Conservation (phyloP, 2,797 vertebrate genomes). For the Microchirus variegatus region DNA sequence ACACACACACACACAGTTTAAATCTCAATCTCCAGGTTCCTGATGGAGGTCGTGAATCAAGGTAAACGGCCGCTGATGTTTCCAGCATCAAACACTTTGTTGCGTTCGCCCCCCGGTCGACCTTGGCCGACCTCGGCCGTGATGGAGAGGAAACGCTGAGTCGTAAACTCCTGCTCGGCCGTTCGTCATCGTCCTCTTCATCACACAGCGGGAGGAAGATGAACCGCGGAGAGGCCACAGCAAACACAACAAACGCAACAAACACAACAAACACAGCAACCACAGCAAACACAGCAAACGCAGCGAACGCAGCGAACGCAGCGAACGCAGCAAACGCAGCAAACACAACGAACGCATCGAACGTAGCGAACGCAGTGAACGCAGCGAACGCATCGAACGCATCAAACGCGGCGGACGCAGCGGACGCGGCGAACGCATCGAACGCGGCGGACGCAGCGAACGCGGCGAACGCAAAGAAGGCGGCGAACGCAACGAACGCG, state of each 20-base stretch:
- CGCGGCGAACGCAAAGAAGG: no score
- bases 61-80: constrained; percentile 58
- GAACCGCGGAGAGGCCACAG: no score
- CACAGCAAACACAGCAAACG: not conserved
- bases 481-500: no score
- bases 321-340: not conserved
- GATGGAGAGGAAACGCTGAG: constrained; percentile 65
- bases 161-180: constrained; percentile 50
- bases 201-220: constrained; percentile 36
- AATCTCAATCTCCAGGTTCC: no score
- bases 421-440: no score
- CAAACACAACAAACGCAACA: not conserved
- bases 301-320: no score
- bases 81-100: constrained; percentile 22
- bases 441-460: not conserved
- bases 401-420: no score
- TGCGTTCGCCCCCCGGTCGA: not conserved
- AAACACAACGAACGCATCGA: no score
- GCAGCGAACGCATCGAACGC: not conserved
- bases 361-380: no score
- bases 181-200: constrained; percentile 46
- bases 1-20: no score
- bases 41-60: constrained; percentile 53
- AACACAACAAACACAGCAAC: constrained; percentile 16
- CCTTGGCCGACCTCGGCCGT: constrained; percentile 59